Conservation (phyloP, 2,797 vertebrate species). For the Echeneis naucrates region DNA sequence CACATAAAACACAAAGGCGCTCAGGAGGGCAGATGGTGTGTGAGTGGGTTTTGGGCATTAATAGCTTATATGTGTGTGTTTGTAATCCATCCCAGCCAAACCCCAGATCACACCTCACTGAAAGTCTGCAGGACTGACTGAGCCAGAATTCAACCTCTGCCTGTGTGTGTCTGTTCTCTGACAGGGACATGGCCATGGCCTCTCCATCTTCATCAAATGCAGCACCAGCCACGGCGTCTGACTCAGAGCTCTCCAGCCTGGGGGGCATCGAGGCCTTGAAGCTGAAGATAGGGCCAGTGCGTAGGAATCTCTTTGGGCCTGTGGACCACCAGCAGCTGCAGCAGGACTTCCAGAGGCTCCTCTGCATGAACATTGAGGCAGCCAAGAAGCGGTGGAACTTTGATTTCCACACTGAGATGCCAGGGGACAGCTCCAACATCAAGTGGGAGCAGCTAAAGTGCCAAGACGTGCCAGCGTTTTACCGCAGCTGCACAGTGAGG, state of each 20-base stretch:
- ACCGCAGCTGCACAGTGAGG: constrained; percentile 76
- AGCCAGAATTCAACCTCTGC: constrained; percentile 16
- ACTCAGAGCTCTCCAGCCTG: constrained; percentile 43
- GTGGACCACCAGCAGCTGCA: constrained; percentile 85
- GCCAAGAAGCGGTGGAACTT: constrained; percentile 87
- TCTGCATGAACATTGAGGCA: constrained; percentile 72
- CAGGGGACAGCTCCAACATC: constrained; percentile 57
- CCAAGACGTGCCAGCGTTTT: constrained; percentile 84
- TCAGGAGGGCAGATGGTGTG: constrained; percentile 18
- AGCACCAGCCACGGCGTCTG: constrained; percentile 24
- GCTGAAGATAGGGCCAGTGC: constrained; percentile 33
- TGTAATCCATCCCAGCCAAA: constrained; percentile 42
- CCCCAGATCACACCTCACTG: constrained; percentile 51
- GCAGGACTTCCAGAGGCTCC: constrained; percentile 83
- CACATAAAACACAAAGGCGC: constrained; percentile 57
- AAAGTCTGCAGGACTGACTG: constrained; percentile 33
- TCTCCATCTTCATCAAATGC: constrained; percentile 58
- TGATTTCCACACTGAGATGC: constrained; percentile 79
- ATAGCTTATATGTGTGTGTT: constrained; percentile 15
- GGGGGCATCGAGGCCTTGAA: constrained; percentile 66
- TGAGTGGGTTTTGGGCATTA: neutral
- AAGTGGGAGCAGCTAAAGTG: constrained; percentile 84
- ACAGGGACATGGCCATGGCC: constrained; percentile 75
- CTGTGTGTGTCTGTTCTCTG: constrained; percentile 22
- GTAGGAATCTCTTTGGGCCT: constrained; percentile 85